Evolutionary conservation across 2,888 invertebrate species (phyloP), one percentile per base, ranked within the genome.

Genomic region (Creontiades dilutus): DNA sequence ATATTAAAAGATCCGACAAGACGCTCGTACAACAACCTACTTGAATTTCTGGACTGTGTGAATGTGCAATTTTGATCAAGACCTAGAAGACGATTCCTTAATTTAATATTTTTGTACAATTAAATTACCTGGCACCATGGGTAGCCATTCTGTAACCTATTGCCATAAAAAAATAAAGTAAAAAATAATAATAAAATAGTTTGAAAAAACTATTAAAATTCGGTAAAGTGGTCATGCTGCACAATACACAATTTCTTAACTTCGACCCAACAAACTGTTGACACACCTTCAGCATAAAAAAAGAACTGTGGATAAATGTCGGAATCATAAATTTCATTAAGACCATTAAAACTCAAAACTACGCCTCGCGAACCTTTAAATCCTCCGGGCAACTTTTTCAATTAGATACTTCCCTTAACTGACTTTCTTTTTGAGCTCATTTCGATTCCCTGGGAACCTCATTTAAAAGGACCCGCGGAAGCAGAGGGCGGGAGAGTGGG

Each of bases 361-460:
- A 23, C 85, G 57, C 57, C 61, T 7, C 37, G 57, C 16, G 19
- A 55, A 85, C 85, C 85, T 85, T 85, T 85, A 85, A 85, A 85
- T 61, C 57, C 85, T 57, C 57, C 27, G 57, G 57, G 57, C 85
- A 85, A 85, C 85, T 85, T 85, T 85, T 85, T 85, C 85, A 85
- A 85, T 85, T 85, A 85, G 85, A 85, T 85, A 85, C 85, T 85
- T 85, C 61, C n/a, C 85, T 85, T 85, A 85, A 85, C 85, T 85
- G 85, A 85, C 85, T 85, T 85, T 85, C 68, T 85, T 55, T 85
- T 37, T 52, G 57, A 85, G 85, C 85, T 85, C 85, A 85, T 85
- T 85, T 85, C 85, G 85, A 85, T 85, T 85, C 85, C 85, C 85
- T 55, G 27, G 85, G 61, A 61, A 85, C 85, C 85, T 85, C 85